These are phyloP conservation scores for Dromococcyx pavoninus DNA, from an alignment of 2,797 vertebrate species.

Conservation along the genomic window DNA sequence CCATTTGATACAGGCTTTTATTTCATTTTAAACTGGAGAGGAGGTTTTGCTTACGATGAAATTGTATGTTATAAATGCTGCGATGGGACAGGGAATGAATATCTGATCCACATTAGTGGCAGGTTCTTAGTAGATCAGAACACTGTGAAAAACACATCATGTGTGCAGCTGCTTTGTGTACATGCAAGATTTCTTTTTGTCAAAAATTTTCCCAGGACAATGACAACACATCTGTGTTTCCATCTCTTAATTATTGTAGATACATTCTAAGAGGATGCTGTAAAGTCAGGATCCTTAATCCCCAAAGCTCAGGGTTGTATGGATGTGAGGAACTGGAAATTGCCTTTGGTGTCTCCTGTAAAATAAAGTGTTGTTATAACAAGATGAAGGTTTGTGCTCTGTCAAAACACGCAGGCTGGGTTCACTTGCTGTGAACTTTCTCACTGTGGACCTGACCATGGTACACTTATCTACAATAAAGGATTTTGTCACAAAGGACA, in stretches of 20 bases:
- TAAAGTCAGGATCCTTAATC: constrained; percentile 11
- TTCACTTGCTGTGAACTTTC: constrained; percentile 4
- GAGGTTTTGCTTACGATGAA: not conserved
- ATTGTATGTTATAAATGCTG: not conserved
- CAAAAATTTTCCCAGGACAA: not conserved
- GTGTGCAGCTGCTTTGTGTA: not conserved
- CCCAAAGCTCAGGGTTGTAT: not conserved
- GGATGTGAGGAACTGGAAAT: not conserved
- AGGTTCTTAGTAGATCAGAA: not conserved
- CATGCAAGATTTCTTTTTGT: not conserved
- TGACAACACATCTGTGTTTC: not conserved
- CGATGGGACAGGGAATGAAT: not conserved
- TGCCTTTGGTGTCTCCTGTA: not conserved
- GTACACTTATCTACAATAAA: not conserved
- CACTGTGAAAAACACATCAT: not conserved
- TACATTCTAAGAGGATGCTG: not conserved
- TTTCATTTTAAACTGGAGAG: not conserved
- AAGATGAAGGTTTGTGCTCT: not conserved
- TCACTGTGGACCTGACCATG: not conserved
- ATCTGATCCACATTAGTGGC: not conserved
- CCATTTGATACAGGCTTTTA: not conserved
- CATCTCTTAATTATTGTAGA: not conserved
- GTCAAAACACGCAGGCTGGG: not conserved
- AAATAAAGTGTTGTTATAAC: not conserved
- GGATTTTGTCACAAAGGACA: not conserved